These are phyloP conservation scores for Eupithecia exiguata DNA, from an alignment of 2,888 invertebrate genomes.

Conservation along the genomic window DNA sequence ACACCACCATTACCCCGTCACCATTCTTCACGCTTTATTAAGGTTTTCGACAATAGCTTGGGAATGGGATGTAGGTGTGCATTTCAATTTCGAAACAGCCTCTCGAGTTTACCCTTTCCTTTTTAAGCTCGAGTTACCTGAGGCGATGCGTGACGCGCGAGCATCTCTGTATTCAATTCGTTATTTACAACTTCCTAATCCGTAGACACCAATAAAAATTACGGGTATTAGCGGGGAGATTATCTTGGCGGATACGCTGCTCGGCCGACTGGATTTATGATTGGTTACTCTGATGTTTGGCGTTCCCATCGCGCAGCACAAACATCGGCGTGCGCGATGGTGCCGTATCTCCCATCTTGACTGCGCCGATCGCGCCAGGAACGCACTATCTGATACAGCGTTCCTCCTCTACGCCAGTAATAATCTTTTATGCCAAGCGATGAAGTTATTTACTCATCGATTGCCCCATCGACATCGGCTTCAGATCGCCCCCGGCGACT, in stretches of 20 bases:
- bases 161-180: slow-evolving; percentile 41
- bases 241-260: slow-evolving; percentile 63
- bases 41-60: slow-evolving; percentile 46
- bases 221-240: slow-evolving; percentile 54
- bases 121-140: slow-evolving; percentile 36
- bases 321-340: slow-evolving; percentile 40
- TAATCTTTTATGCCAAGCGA: slow-evolving; percentile 63
- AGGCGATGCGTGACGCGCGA: slow-evolving; percentile 42
- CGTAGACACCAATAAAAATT: slow-evolving; percentile 53
- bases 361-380: slow-evolving; percentile 52
- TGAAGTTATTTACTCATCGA: slow-evolving; percentile 65
- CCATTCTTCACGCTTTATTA: slow-evolving; percentile 43
- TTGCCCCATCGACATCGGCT: slow-evolving; percentile 51
- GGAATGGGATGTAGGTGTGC: slow-evolving; percentile 44
- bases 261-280: slow-evolving; percentile 63
- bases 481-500: slow-evolving; percentile 36
- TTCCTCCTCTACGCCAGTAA: slow-evolving; percentile 55
- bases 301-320: slow-evolving; percentile 57
- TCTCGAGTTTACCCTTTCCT: slow-evolving; percentile 28
- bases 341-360: slow-evolving; percentile 58
- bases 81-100: slow-evolving; percentile 34
- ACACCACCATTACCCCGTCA: slow-evolving; percentile 37
- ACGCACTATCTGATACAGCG: slow-evolving; percentile 61
- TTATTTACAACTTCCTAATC: slow-evolving; percentile 60
- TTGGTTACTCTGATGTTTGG: slow-evolving; percentile 64